Conservation (phyloP, 1,140 invertebrate species). For the Lamellibrachia luymesi region DNA sequence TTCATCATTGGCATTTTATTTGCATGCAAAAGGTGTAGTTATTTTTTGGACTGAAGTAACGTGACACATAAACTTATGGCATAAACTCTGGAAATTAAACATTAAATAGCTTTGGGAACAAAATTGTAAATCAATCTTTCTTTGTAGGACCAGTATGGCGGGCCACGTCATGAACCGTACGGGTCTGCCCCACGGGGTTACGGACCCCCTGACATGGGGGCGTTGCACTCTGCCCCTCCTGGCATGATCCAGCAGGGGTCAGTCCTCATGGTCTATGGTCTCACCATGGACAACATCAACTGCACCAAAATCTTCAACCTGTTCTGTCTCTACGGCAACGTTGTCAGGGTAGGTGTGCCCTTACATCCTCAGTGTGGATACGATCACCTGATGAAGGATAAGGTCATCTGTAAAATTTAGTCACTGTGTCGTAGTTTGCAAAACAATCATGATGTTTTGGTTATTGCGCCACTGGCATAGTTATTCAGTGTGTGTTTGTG, state of each 20-base stretch:
- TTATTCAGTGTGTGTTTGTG: too few relatives aligned
- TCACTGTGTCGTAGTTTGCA: too few relatives aligned
- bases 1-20: not conserved
- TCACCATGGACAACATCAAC: slow-evolving; percentile 90
- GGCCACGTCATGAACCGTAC: not conserved
- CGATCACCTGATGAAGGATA: too few relatives aligned
- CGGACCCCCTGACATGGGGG: slow-evolving; percentile 2
- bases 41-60: not conserved
- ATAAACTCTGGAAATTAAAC: not conserved
- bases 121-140: not conserved
- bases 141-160: not conserved
- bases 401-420: too few relatives aligned
- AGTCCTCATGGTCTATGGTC: slow-evolving; percentile 97
- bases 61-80: too few relatives aligned
- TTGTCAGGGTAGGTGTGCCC: slow-evolving; percentile 73
- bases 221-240: slow-evolving; percentile 24
- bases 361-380: not conserved
- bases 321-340: slow-evolving; percentile 97
- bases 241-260: slow-evolving; percentile 71
- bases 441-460: too few relatives aligned
- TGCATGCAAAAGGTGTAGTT: not conserved
- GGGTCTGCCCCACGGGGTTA: not conserved
- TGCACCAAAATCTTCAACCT: slow-evolving; percentile 97
- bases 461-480: too few relatives aligned
- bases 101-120: not conserved